phyloP scores from a whole-genome alignment of 2,888 invertebrate species.

The Drosophila melanosoma region DNA sequence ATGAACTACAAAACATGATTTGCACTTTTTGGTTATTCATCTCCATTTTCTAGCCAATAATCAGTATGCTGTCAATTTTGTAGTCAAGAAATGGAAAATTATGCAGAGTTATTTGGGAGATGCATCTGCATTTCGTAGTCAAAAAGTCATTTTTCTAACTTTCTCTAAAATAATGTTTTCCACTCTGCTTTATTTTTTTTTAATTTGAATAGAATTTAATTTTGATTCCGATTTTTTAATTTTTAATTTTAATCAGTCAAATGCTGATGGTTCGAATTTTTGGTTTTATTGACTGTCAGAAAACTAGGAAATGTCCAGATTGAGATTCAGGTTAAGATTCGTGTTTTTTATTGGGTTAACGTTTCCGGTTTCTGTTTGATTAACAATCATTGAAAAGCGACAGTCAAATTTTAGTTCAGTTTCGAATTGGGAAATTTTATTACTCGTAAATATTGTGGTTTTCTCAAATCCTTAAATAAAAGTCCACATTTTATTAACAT shows the following conservation, averaged over 20 bases:
- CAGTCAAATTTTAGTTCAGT: not conserved
- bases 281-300: not conserved
- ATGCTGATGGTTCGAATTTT: not conserved
- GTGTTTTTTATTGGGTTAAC: too few species aligned
- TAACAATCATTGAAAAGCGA: not conserved
- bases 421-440: not conserved
- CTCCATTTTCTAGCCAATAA: not conserved
- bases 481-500: conserved; percentile 1
- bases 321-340: not conserved
- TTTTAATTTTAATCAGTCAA: not conserved
- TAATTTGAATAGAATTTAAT: not conserved
- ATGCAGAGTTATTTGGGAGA: not conserved
- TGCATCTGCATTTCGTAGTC: not conserved
- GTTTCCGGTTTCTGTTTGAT: not conserved
- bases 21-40: not conserved
- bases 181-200: not conserved
- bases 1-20: not conserved
- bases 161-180: not conserved
- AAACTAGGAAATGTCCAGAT: not conserved
- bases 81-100: not conserved
- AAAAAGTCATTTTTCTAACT: not conserved
- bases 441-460: not conserved
- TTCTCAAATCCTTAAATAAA: not conserved
- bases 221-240: not conserved
- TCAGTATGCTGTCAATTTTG: not conserved